These are phyloP conservation scores for Drosophila quasianomalipes DNA, from an alignment of 2,888 invertebrate species.

Conservation along the genomic window DNA sequence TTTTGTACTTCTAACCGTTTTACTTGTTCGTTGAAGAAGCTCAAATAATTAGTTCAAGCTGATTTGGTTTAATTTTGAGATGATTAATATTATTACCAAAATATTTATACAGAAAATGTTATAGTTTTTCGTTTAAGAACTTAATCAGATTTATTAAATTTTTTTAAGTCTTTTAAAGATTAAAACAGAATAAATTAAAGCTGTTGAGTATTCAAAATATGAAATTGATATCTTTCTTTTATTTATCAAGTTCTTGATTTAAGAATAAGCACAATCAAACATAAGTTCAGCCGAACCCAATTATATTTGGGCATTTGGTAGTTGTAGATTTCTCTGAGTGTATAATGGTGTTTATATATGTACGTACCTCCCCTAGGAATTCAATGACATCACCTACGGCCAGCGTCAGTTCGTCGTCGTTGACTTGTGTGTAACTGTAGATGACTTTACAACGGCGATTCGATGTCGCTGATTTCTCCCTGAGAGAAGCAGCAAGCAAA, in stretches of 20 bases:
- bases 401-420: conserved; percentile 96
- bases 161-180: neutral
- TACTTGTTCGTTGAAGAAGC: neutral
- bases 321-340: neutral
- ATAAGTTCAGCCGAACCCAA: neutral
- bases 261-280: neutral
- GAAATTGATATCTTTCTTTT: neutral
- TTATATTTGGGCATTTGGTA: neutral
- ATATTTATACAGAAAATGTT: neutral
- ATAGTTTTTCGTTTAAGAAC: neutral
- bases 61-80: neutral
- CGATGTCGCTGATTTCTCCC: conserved; percentile 85
- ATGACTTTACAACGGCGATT: conserved; percentile 92
- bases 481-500: conserved; percentile 54
- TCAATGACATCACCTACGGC: conserved; percentile 95
- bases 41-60: neutral
- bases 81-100: neutral
- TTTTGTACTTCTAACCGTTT: neutral
- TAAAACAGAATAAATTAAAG: neutral
- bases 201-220: neutral
- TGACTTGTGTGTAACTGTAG: conserved; percentile 96
- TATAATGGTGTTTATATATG: conserved; percentile 9
- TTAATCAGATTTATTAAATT: neutral
- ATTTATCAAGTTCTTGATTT: neutral
- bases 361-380: conserved; percentile 92